phyloP scores from a whole-genome alignment of 2,888 invertebrate genomes.

The Aelia acuminata region DNA sequence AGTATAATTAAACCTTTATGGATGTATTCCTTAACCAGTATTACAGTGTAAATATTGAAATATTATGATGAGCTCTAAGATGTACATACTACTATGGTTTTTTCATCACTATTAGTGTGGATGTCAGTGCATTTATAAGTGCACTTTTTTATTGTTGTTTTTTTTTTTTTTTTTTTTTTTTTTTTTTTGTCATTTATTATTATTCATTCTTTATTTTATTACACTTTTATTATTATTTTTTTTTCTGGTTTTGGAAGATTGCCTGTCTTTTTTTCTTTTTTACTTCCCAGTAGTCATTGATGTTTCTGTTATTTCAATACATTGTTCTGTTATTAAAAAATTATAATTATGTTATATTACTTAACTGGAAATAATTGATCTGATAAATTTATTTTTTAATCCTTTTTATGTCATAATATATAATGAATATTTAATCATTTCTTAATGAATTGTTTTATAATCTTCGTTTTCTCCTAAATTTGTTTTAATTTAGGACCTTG shows the following conservation, averaged over 20 bases:
- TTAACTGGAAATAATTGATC: slow-evolving; percentile 10
- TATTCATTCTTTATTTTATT: too few relatives aligned
- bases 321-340: slow-evolving; percentile 4
- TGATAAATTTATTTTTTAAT: slow-evolving; percentile 16
- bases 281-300: neutral
- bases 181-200: too few relatives aligned
- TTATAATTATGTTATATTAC: neutral
- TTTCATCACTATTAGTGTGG: neutral
- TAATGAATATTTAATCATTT: slow-evolving; percentile 4
- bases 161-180: neutral
- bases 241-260: slow-evolving; percentile 22
- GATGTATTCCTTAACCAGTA: slow-evolving; percentile 16
- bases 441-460: neutral
- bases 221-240: neutral
- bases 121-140: neutral
- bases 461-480: neutral
- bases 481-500: neutral
- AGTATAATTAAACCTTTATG: neutral
- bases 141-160: neutral
- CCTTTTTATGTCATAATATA: neutral
- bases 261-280: neutral
- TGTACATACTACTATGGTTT: slow-evolving; percentile 10
- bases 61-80: neutral
- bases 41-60: slow-evolving; percentile 17
- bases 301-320: slow-evolving; percentile 1